Percentiles rank a stretch among this genome's conserved stretches.
phyloP scores from a whole-genome alignment of 2,888 invertebrate genomes.

The Oscheius sp. region DNA sequence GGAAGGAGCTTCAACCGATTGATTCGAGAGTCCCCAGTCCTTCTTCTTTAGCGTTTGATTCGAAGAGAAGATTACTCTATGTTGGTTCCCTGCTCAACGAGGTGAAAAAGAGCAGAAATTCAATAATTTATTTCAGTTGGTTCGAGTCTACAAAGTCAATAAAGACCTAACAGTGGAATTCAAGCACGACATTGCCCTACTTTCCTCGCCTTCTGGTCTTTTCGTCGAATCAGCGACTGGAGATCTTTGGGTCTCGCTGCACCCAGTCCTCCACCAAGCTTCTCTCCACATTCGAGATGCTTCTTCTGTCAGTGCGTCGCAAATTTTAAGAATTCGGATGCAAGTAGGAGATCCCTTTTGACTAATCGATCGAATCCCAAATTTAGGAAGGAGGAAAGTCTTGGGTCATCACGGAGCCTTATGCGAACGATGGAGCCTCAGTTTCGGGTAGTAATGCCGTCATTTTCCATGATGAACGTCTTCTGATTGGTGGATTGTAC shows the following conservation, averaged over 20 bases:
- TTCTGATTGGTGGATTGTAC: constrained; percentile 65
- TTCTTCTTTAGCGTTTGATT: constrained; percentile 55
- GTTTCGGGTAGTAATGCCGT: constrained; percentile 50
- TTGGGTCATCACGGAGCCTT: constrained; percentile 69
- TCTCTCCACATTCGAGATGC: constrained; percentile 33
- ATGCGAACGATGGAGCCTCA: constrained; percentile 65
- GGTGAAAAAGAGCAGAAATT: constrained; percentile 39
- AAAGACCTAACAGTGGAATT: constrained; percentile 49
- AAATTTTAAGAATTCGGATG: constrained; percentile 60
- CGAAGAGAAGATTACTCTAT: constrained; percentile 49
- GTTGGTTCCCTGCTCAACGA: constrained; percentile 56
- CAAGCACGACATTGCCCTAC: constrained; percentile 54
- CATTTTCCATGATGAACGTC: constrained; percentile 47
- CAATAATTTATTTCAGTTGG: constrained; percentile 40
- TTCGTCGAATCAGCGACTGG: constrained; percentile 48
- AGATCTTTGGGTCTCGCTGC: constrained; percentile 51
- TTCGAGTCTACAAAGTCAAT: constrained; percentile 54
- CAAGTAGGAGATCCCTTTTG: constrained; percentile 40
- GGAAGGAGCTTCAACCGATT: constrained; percentile 39
- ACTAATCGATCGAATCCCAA: neutral
- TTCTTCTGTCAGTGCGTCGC: constrained; percentile 43
- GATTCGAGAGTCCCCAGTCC: constrained; percentile 49
- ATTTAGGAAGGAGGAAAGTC: constrained; percentile 51
- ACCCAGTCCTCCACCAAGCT: constrained; percentile 55
- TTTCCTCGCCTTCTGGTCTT: constrained; percentile 53